These are phyloP conservation scores for Platycercus adscitus DNA, from an alignment of 2,113 vertebrate species.

Conservation along the genomic window DNA sequence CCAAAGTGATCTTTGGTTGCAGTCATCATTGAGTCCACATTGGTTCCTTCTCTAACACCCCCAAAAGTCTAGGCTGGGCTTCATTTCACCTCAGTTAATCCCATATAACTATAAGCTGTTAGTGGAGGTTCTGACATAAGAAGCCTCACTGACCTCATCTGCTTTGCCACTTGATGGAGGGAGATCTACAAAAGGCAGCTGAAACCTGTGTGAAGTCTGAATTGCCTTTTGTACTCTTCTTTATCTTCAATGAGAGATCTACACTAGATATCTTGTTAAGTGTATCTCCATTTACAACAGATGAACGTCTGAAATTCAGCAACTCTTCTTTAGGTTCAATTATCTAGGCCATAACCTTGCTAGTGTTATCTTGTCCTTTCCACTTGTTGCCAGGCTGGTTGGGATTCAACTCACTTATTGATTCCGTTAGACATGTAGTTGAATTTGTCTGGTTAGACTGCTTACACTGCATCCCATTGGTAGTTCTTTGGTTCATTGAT, in stretches of 20 bases:
- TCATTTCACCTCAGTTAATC: background rate
- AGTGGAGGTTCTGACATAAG: background rate
- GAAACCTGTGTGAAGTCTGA: background rate
- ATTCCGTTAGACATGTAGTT: background rate
- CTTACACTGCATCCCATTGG: background rate
- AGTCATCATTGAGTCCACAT: too few species aligned
- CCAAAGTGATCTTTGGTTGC: background rate
- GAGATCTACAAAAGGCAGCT: background rate
- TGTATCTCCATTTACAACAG: background rate
- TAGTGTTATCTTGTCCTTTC: background rate
- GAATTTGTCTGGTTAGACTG: background rate
- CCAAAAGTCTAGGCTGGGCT: background rate
- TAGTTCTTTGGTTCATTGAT: background rate
- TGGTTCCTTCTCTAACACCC: background rate
- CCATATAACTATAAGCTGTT: background rate
- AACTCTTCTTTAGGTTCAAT: background rate
- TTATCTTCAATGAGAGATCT: background rate
- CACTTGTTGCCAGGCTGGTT: background rate
- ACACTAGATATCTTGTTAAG: too few species aligned
- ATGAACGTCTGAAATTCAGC: background rate
- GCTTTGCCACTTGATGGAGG: background rate
- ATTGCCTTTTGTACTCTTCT: background rate
- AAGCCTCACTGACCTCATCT: background rate
- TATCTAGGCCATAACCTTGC: background rate
- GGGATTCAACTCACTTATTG: background rate